Conservation (phyloP, 2,888 invertebrate species). For the Dorcus hopei region DNA sequence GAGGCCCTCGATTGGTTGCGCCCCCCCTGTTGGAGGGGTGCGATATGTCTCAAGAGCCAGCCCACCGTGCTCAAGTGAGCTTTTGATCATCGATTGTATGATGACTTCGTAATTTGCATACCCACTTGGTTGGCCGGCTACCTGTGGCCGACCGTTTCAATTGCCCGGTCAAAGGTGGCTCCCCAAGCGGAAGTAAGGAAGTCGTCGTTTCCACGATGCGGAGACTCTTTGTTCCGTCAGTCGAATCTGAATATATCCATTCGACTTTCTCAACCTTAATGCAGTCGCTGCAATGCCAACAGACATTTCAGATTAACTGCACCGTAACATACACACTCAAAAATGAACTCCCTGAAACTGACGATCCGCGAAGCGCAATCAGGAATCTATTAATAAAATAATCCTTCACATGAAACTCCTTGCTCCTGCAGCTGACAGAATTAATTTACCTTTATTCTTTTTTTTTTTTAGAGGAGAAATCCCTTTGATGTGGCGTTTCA, state of each 20-base stretch:
- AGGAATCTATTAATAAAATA: conserved; percentile 29
- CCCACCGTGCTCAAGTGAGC: conserved; percentile 27
- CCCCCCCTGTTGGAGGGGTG: conserved; percentile 46
- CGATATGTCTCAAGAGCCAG: conserved; percentile 42
- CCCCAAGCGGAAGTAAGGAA: conserved; percentile 37
- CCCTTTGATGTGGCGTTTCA: conserved; percentile 34
- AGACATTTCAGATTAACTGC: neutral
- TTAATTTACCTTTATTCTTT: conserved; percentile 34
- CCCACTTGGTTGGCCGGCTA: conserved; percentile 22
- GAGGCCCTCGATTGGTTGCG: conserved; percentile 65
- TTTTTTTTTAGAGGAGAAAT: conserved; percentile 3
- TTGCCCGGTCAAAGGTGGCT: conserved; percentile 34
- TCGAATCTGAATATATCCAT: conserved; percentile 36
- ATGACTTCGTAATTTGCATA: conserved; percentile 31
- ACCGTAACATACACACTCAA: conserved; percentile 14
- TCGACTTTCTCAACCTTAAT: conserved; percentile 2
- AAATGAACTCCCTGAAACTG: conserved; percentile 28
- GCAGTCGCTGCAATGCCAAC: conserved; percentile 7
- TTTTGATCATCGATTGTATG: conserved; percentile 29
- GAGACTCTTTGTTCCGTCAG: conserved; percentile 30
- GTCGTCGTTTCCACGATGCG: conserved; percentile 34
- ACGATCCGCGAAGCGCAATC: conserved; percentile 25
- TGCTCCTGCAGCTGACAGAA: conserved; percentile 36
- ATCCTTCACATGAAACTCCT: conserved; percentile 22
- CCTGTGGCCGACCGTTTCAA: conserved; percentile 33